Evolutionary conservation across 2,888 invertebrate genomes (phyloP), one percentile per base, ranked within the genome.

Genomic region (Pardosa pseudoannulata): DNA sequence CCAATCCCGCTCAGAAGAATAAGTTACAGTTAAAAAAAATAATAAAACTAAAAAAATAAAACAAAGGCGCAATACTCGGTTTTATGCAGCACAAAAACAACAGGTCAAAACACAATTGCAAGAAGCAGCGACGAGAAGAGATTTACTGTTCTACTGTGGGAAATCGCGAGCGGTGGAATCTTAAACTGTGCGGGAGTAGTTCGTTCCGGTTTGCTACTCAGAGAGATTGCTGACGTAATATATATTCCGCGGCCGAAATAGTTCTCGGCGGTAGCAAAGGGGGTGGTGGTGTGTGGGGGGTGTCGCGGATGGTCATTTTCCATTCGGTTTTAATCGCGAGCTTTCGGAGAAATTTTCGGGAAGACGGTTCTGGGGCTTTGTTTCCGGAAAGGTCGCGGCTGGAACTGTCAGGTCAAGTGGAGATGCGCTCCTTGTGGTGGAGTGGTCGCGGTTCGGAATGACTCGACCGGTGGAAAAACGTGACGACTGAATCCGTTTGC

Each of bases 121-220:
- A 27, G 29, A n/a, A n/a, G n/a, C n/a, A n/a, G n/a, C n/a, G n/a
- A n/a, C n/a, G n/a, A n/a, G n/a, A 16, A 13, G 28, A 41, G 75
- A 76, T 76, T 76, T 67, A 76, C 75, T 27, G 46, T 76, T 76
- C 31, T 74, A n/a, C 64, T 23, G 67, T 76, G 75, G 31, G 67
- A 76, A n/a, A 67, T 28, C 67, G 62, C 64, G 29, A 16, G 36
- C 36, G 65, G 36, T n/a, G 36, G 36, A 65, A 31, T 28, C 11
- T 36, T 36, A 7, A 36, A 11, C 36, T 28, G 36, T 23, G 29
- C 13, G n/a, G n/a, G n/a, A 29, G 16, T 65, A 11, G 29, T 29
- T 65, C 31, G 64, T 65, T 65, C 64, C 64, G 64, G 64, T 29
- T 65, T 65, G 64, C 64, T 65, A 29, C 11, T 6, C 29, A 11